Evolutionary conservation across 2,797 vertebrate genomes (phyloP).

Genomic region (Macropodus opercularis): DNA sequence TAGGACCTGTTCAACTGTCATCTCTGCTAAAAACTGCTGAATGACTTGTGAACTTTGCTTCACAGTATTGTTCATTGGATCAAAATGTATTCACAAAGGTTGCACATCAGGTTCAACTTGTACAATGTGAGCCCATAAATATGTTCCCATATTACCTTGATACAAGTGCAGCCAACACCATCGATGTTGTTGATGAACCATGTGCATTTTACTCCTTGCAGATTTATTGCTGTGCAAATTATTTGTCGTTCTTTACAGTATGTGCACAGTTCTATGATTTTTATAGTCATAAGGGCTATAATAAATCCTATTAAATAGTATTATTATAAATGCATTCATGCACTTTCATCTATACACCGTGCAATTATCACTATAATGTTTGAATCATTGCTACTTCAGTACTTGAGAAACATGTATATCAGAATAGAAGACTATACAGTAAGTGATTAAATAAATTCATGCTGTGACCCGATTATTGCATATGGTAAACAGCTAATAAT

Average conservation of each 20-base stretch:
- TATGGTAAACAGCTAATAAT: not conserved
- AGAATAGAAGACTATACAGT: not conserved
- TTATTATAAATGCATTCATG: not conserved
- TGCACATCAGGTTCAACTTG: constrained; percentile 33
- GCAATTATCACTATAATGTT: not conserved
- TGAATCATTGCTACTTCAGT: not conserved
- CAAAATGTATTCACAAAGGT: constrained; percentile 13
- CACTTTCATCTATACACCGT: not conserved
- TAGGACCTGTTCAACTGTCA: constrained; percentile 36
- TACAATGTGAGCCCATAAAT: not conserved
- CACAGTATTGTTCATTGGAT: not conserved
- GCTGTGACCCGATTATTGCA: not conserved
- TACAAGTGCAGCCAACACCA: not conserved
- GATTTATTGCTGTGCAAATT: not conserved
- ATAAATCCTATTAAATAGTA: too few relatives aligned
- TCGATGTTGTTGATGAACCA: too few relatives aligned
- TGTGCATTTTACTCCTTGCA: constrained; percentile 28
- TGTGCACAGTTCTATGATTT: too few relatives aligned
- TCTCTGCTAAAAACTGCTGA: constrained; percentile 6
- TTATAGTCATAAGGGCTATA: too few relatives aligned
- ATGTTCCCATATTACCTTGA: not conserved
- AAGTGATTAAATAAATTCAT: not conserved
- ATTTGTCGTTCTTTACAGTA: too few relatives aligned
- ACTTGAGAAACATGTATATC: not conserved
- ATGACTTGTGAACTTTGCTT: constrained; percentile 2